Base-by-base conservation (phyloP, 2,113 vertebrate genomes). In the Oxygymnocypris stewartii region DNA sequence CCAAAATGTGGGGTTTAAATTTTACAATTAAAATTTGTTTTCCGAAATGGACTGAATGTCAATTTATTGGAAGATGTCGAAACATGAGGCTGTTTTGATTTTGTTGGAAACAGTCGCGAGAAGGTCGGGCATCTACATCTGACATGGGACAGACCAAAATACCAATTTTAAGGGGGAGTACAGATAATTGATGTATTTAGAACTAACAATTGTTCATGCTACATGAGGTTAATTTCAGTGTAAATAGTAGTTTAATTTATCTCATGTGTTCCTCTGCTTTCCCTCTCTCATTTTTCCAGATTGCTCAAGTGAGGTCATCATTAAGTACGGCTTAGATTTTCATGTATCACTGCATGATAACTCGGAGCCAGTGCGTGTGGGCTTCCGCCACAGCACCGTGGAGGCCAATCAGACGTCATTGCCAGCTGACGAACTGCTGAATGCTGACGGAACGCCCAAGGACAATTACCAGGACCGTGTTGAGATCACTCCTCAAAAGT, bases 371-470 rank as follows among this genome's bases (percentile, higher is more conserved):
- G 86, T 95, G 87, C 91, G 86, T 0, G 82, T 95, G 76, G 94
- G 93, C 84, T 94, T 94, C 90, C 92, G 87, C 67, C 84, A 90
- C 90, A 91, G 51, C 7, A 78, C 89, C 4, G 91, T 93, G 81
- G 94, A 95, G 85, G 94, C 94, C 85, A 94, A 93, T 87, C 88
- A 86, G 86, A 95, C 94, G 20, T 88, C 87, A 1, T 91, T 93
- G n/a, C 92, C 93, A 1, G 91, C 90, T 31, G 35, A 88, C 14
- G 85, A 93, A 57, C 83, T 95, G 44, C 59, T 92, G 85, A 93
- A 91, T 14, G 77, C 9, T 0, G 67, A 88, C 0, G 85, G 84
- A 42, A 12, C 10, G 0, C 47, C 89, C 61, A 82, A 13, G 4
- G 88, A 87, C 0, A 89, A 88, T 16, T 94, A 94, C 81, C 40